These are phyloP conservation scores for Cromileptes altivelis DNA, from an alignment of 2,113 vertebrate genomes.

Conservation along the genomic window DNA sequence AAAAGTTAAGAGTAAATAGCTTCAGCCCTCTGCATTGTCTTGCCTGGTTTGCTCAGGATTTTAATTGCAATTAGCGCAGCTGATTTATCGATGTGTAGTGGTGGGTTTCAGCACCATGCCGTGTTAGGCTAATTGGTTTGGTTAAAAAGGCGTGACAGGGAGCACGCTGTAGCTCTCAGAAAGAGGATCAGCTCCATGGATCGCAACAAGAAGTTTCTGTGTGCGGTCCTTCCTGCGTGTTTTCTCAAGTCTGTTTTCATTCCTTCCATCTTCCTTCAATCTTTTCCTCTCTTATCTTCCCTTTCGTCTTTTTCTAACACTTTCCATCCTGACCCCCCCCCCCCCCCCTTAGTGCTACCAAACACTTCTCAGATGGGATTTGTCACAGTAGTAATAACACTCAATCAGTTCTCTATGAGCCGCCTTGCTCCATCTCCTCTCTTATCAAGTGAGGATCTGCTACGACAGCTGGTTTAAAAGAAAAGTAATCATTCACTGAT, in stretches of 20 bases:
- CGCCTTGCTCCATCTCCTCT: slow-evolving; percentile 9
- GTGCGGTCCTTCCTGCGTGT: not conserved
- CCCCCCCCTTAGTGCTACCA: not conserved
- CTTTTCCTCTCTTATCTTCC: not conserved
- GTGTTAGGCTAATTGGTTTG: slow-evolving; percentile 82
- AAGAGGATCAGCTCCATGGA: slow-evolving; percentile 16
- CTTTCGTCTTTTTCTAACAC: not conserved
- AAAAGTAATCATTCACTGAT: slow-evolving; percentile 45
- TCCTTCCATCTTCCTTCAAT: slow-evolving; percentile 1
- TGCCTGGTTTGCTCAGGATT: slow-evolving; percentile 76
- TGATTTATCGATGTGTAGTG: slow-evolving; percentile 79
- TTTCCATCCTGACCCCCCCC: slow-evolving; percentile 1
- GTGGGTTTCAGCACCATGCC: slow-evolving; percentile 49
- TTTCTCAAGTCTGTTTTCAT: not conserved
- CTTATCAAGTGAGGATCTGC: slow-evolving; percentile 43
- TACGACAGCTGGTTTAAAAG: slow-evolving; percentile 38
- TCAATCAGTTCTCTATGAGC: slow-evolving; percentile 18
- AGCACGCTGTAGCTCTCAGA: slow-evolving; percentile 27
- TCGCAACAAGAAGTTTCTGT: slow-evolving; percentile 26
- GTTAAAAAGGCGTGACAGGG: slow-evolving; percentile 80
- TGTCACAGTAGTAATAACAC: slow-evolving; percentile 42
- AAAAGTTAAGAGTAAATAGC: slow-evolving; percentile 75
- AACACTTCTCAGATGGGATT: slow-evolving; percentile 25
- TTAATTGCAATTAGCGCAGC: slow-evolving; percentile 83
- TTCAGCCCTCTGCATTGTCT: slow-evolving; percentile 68